Percentiles rank a stretch among this genome's conserved stretches.
Conservation (phyloP, 2,888 invertebrate genomes). For the Frankliniella fusca region DNA sequence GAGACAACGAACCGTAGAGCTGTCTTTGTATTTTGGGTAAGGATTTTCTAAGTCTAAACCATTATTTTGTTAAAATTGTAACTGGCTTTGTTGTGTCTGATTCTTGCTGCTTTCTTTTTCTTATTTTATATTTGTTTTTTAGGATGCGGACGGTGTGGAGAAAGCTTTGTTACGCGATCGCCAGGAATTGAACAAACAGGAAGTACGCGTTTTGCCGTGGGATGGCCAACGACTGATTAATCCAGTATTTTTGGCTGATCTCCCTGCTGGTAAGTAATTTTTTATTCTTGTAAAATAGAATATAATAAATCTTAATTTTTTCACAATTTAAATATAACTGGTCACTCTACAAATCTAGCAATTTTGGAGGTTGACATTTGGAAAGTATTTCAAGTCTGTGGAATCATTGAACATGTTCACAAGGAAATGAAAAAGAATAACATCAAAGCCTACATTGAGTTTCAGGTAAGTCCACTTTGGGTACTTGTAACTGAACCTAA, state of each 20-base stretch:
- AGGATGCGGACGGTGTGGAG: neutral
- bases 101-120: neutral
- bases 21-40: slow-evolving; percentile 10
- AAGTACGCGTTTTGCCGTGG: neutral
- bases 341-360: neutral
- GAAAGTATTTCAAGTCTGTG: slow-evolving; percentile 14
- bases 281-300: neutral
- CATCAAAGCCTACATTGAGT: slow-evolving; percentile 3
- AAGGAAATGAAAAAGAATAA: slow-evolving; percentile 13
- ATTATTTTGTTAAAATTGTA: neutral
- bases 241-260: slow-evolving; percentile 8
- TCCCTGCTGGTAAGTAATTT: neutral
- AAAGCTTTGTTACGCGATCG: neutral
- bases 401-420: slow-evolving; percentile 10
- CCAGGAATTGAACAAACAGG: slow-evolving; percentile 7
- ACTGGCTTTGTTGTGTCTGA: neutral
- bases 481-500: neutral
- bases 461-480: neutral
- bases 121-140: neutral
- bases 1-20: slow-evolving; percentile 1
- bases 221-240: slow-evolving; percentile 4
- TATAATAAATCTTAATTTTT: neutral
- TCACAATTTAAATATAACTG: neutral
- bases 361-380: neutral
- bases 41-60: too few relatives aligned